Percentiles rank a stretch among this genome's conserved stretches.
These are phyloP conservation scores for Echinops telfairi DNA, from an alignment of 2,113 vertebrate genomes.

Conservation along the genomic window DNA sequence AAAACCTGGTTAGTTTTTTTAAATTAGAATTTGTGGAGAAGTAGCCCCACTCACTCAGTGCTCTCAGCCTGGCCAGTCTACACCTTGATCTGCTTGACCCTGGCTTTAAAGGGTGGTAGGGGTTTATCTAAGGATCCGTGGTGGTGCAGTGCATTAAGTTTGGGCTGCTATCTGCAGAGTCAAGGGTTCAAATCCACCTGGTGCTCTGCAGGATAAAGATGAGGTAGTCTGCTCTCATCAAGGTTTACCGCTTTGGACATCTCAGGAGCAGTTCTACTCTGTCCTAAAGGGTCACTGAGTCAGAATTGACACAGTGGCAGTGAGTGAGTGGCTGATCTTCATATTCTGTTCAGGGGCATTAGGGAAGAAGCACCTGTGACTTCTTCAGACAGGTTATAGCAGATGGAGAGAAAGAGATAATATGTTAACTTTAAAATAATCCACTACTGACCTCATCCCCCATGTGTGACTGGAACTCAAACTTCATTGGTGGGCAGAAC, in stretches of 20 bases:
- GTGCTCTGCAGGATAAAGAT: too few relatives aligned
- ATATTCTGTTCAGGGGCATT: background rate
- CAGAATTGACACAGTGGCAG: too few relatives aligned
- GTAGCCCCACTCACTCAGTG: background rate
- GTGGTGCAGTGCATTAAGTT: too few relatives aligned
- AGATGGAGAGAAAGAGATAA: conserved; percentile 20
- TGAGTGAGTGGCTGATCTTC: background rate
- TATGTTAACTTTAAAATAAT: conserved; percentile 5
- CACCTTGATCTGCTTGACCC: background rate
- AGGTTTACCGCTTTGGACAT: too few relatives aligned
- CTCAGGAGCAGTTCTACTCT: too few relatives aligned
- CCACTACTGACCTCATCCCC: conserved; percentile 95
- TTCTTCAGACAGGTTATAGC: background rate
- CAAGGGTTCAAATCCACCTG: too few relatives aligned
- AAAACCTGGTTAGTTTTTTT: background rate
- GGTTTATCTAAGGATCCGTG: background rate
- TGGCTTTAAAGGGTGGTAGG: background rate
- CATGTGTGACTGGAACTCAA: conserved; percentile 99
- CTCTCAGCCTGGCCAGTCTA: background rate
- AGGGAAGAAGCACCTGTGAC: background rate
- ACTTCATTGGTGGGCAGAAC: conserved; percentile 97
- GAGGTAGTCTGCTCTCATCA: too few relatives aligned
- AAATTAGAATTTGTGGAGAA: background rate
- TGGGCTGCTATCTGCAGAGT: too few relatives aligned
- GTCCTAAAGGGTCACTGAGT: too few relatives aligned